Percentiles rank a stretch among this genome's conserved stretches.
Evolutionary conservation across 2,113 vertebrate species (phyloP).

Genomic region (Colius striatus): DNA sequence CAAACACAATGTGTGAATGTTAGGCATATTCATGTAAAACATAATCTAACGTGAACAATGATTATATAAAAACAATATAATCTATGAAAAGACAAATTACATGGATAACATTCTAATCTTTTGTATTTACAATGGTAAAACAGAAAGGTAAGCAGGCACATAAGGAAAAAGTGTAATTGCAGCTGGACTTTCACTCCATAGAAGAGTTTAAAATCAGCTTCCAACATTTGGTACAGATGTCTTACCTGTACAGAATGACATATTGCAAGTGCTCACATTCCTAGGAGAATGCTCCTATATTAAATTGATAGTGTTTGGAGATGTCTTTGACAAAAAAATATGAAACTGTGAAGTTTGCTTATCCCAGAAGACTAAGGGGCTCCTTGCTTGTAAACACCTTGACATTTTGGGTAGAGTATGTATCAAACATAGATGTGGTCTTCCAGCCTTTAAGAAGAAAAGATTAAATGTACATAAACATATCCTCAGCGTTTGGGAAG

Average conservation of each 20-base stretch:
- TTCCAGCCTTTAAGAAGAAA: not conserved
- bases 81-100: not conserved
- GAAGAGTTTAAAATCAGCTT: not conserved
- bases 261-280: not conserved
- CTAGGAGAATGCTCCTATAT: not conserved
- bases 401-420: not conserved
- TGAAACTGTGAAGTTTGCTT: not conserved
- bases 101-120: too few species aligned
- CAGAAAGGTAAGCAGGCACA: rapidly evolving
- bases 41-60: not conserved
- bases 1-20: rapidly evolving
- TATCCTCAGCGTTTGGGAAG: not conserved
- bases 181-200: not conserved
- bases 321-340: not conserved
- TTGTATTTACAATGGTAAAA: not conserved
- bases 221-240: not conserved
- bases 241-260: not conserved
- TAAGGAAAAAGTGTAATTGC: not conserved
- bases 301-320: not conserved
- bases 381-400: not conserved
- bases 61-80: not conserved
- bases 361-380: too few species aligned
- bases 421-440: not conserved
- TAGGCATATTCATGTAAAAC: not conserved
- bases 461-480: not conserved